Evolutionary conservation across 1,140 invertebrate genomes (phyloP), one percentile per base, ranked within the genome.

Genomic region (Helicoverpa armigera): DNA sequence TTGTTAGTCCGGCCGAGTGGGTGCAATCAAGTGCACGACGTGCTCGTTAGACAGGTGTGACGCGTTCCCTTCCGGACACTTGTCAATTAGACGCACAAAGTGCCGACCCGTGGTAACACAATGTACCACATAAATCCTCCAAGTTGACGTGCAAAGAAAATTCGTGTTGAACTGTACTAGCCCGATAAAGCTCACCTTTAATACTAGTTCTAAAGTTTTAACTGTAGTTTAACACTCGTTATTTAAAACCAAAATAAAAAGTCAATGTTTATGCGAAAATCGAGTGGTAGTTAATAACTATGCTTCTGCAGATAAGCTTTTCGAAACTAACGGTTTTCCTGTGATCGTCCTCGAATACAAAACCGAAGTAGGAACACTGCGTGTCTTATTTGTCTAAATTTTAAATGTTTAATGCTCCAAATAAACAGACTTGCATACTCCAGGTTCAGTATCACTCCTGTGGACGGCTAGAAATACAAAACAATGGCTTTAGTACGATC

Each of bases 71-170:
- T 86, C 86, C 82, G 83, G 79, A 83, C 81, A 81, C 87, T 90
- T 88, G 91, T 92, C 91, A 91, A 92, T 92, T 92, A 92, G 85
- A 91, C 85, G 85, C 83, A 90, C 86, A 87, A 89, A 90, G 87
- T 86, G 85, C 86, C 84, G 84, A 79, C 83, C 79, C 80, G 80
- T 79, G 74, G 81, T 80, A 79, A 84, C 80, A 86, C 80, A 86
- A 87, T 82, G 87, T 87, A 90, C 86, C 82, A 87, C 85, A 92
- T 91, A 92, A 91, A 91, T 91, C 86, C 84, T 81, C 74, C 77
- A 69, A 31, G 51, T 18, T 56, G 61, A 83, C 77, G 74, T 77
- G 77, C 56, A 79, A 74, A 83, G 85, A 82, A 86, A 88, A 88
- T 82, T 86, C 73, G 61, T 69, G 53, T 69, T 83, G 82, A 60